Evolutionary conservation across 2,113 vertebrate genomes (phyloP).

Genomic region (Dasyurus viverrinus): DNA sequence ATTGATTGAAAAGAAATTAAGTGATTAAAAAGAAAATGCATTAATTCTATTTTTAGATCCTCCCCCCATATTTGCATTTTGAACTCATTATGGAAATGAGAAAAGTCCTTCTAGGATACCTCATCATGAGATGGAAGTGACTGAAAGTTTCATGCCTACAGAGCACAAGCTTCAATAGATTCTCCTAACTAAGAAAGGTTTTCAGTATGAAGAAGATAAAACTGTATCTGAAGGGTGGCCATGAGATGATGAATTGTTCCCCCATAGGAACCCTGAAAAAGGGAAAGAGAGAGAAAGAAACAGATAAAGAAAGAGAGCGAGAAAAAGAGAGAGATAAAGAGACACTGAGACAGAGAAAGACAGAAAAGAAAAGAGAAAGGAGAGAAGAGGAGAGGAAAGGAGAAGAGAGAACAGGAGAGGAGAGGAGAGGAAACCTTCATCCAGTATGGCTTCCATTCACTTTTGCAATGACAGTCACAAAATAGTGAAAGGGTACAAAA

Average conservation of each 20-base stretch:
- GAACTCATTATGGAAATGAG: background rate
- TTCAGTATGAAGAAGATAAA: background rate
- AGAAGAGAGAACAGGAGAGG: background rate
- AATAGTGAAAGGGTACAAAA: background rate
- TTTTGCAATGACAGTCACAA: background rate
- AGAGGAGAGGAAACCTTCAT: background rate
- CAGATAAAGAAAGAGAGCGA: no score
- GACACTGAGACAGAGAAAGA: no score
- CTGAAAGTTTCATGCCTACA: background rate
- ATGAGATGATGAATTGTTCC: background rate
- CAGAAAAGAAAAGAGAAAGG: no score
- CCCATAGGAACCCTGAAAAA: background rate
- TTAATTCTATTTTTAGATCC: background rate
- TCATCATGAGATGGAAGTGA: no score
- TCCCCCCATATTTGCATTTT: background rate
- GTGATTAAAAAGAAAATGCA: background rate
- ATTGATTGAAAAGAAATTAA: no score
- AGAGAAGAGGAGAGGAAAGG: no score
- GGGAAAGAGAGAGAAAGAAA: background rate
- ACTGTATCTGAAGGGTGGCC: background rate
- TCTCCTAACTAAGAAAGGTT: background rate
- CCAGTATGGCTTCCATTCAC: background rate
- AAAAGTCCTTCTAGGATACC: background rate
- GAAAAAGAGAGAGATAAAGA: no score
- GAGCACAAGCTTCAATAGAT: background rate